Evolutionary conservation across 2,113 vertebrate genomes (phyloP), one percentile per base, ranked within the genome.

Genomic region (Girardinichthys multiradiatus): DNA sequence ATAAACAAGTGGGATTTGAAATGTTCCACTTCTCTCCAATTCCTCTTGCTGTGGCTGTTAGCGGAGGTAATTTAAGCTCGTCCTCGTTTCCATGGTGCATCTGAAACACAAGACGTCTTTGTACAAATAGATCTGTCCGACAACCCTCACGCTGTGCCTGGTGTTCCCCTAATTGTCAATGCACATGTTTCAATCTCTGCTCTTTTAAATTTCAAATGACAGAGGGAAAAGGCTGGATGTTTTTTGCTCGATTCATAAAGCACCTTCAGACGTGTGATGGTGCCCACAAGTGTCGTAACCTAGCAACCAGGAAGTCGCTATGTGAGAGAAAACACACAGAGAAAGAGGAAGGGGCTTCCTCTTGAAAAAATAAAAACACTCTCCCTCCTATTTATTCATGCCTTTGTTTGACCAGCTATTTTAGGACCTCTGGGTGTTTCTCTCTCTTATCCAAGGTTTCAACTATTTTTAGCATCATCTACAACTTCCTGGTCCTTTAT

Each of bases 281-380:
- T 68, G 84, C 82, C 89, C 80, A 91, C 72, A 87, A 93, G 89
- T 91, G 92, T 84, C 76, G 92, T 95, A 88, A 87, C 94, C 93
- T 94, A 93, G 94, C 93, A 95, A 95, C 94, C 84, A 30, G 78
- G 75, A 87, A 89, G 92, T 88, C 79, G 84, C 91, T 89, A 88
- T 76, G 81, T 65, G 77, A 71, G 79, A 70, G 83, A 80, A 51
- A 29, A 12, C 35, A 54, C 39, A 70, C 4, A 64, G 70, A 81
- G 64, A 33, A 72, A 79, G 77, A 37, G 79, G 89, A 77, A 86
- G 92, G 90, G 90, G 86, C 92, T 91, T 93, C 91, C 88, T 87
- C 82, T 76, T 80, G 83, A 84, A 79, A 72, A 76, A 80, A 89
- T 12, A 77, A 82, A 70, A 69, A 64, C 33, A 28, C 82, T 74